These are phyloP conservation scores for Cirrhinus molitorella DNA, from an alignment of 2,797 vertebrate genomes.

Conservation along the genomic window DNA sequence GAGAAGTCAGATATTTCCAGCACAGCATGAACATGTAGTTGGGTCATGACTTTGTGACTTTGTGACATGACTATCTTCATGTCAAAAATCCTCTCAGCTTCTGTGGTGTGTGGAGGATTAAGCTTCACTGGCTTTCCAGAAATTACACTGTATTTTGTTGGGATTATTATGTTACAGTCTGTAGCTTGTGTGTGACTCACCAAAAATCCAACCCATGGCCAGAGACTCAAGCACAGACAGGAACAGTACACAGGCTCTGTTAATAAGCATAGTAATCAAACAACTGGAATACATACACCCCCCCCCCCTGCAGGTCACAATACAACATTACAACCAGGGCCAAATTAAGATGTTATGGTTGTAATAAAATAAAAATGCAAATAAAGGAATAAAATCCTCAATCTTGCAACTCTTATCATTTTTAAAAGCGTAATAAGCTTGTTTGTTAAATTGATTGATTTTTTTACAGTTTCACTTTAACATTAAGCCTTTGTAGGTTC, in stretches of 20 bases:
- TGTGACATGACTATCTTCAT: conserved; percentile 89
- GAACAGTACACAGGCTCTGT: conserved; percentile 87
- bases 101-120: conserved; percentile 63
- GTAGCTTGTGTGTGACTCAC: conserved; percentile 72
- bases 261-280: conserved; percentile 93
- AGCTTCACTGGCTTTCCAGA: not conserved
- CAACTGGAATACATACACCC: conserved; percentile 94
- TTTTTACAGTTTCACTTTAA: too few species aligned
- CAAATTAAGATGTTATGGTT: not conserved
- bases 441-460: too few species aligned
- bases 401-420: not conserved
- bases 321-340: not conserved
- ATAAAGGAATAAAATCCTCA: not conserved
- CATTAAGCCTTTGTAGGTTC: too few species aligned
- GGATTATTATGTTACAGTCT: not conserved
- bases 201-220: conserved; percentile 89
- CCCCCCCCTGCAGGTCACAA: conserved; percentile 84
- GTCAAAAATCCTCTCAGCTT: conserved; percentile 79
- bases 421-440: not conserved
- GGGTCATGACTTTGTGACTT: conserved; percentile 80
- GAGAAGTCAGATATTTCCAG: conserved; percentile 87
- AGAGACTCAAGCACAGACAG: conserved; percentile 85
- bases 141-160: not conserved
- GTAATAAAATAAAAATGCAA: not conserved
- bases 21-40: conserved; percentile 86